Conservation (phyloP, 1,140 invertebrate species). For the Heliconius nattereri region DNA sequence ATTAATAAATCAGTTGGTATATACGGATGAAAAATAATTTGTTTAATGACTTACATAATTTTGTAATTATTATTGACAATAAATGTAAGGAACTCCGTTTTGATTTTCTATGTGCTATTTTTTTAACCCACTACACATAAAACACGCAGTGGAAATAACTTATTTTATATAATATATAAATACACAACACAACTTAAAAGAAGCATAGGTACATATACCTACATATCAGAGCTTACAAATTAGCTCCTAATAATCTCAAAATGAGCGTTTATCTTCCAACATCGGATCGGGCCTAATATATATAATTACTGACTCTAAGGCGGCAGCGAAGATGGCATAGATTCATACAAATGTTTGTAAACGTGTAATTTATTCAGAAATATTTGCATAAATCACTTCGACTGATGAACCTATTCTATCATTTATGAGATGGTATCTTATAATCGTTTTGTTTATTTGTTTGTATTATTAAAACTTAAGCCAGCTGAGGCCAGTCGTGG, state of each 20-base stretch:
- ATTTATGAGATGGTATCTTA: neutral
- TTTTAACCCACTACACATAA: too few relatives aligned
- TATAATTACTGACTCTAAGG: constrained; percentile 24
- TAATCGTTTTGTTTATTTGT: neutral
- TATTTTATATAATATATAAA: neutral
- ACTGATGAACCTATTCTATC: neutral
- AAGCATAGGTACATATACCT: neutral
- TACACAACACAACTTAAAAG: neutral
- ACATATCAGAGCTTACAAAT: neutral
- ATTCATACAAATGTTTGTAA: constrained; percentile 44
- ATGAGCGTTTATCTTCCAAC: constrained; percentile 27
- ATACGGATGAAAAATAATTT: too few relatives aligned
- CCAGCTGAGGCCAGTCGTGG: too few relatives aligned
- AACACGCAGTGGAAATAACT: neutral
- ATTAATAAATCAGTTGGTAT: too few relatives aligned
- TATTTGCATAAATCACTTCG: constrained; percentile 43
- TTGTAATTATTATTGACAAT: too few relatives aligned
- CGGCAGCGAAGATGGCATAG: constrained; percentile 21
- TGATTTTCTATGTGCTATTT: too few relatives aligned
- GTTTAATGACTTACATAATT: too few relatives aligned
- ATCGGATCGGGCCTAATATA: constrained; percentile 22
- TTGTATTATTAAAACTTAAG: neutral
- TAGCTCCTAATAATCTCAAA: neutral
- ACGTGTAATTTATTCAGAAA: constrained; percentile 48
- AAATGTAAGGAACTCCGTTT: too few relatives aligned